Evolutionary conservation across 2,888 invertebrate genomes (phyloP), one percentile per base, ranked within the genome.

Genomic region (Masnerella sp.): DNA sequence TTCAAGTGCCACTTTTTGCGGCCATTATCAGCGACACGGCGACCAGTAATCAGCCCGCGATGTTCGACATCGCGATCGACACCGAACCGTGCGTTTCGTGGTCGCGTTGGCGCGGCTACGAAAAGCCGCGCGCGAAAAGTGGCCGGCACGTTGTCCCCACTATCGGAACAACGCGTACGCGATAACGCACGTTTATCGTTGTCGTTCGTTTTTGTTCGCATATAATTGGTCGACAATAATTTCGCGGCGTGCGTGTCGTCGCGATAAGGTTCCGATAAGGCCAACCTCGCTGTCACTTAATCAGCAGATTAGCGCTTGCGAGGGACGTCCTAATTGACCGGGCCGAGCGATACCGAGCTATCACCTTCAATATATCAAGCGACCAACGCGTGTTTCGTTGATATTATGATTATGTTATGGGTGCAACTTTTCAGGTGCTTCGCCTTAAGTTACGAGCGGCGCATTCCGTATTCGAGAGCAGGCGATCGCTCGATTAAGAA

Each of bases 221-320:
- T 68, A 62, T 67, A 73, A 73, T 73, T 73, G 68, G 54, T 45
- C 62, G 72, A 73, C 62, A 72, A 61, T 72, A 72, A 67, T 72
- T 72, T 43, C 67, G 54, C 61, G 40, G 25, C 72, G 72, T 56
- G 51, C 28, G 11, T 15, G 54, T 28, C 8, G 59, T 17, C 42
- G 62, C 36, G 73, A 73, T 73, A 68, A 73, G 68, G 36, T 42
- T 8, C 9, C 54, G 52, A 51, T 42, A 58, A 40, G 70, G 11
- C 47, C 51, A 42, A 18, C 51, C 5, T 58, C 45, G 65, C 17
- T 36, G 52, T 65, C 65, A 51, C 58, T 64, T 64, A 64, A 71
- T 71, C 71, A 52, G 40, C 28, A 65, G 72, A 72, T 72, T 65
- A 65, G 61, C 68, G 15, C 32, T 51, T 68, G 43, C 51, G 68